Base-by-base conservation (phyloP, 1,140 invertebrate genomes). In the Cydia amplana region DNA sequence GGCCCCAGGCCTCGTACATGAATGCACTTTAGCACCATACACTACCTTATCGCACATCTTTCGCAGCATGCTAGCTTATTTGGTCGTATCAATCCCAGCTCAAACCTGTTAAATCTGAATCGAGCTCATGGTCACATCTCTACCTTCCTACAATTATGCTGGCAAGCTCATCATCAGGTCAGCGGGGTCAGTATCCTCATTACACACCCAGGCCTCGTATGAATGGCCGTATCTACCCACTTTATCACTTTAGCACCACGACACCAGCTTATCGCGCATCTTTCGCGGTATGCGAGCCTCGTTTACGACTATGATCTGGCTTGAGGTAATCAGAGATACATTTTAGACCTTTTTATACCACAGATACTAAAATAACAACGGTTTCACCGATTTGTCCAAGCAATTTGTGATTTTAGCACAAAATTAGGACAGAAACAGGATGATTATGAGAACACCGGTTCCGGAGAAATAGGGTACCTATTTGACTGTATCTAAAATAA, bases 231-330 rank as follows among this genome's bases (percentile, higher is more conserved):
- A 82, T 77, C 74, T 65, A 75, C 74, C 65, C 65, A 25, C 74
- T 87, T 86, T 76, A 90, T 90, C 87, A 87, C 82, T 70, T 74
- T 80, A 81, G 81, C 82, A 83, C 77, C 78, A 79, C 72, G 78
- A 80, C 79, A 75, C 74, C 75, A 14, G 63, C 72, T 82, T 88
- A 89, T 89, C 85, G 9, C 75, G 63, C 78, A 87, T 84, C 85
- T 82, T 73, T 74, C 65, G 49, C 75, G 75, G 80, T 46, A 83
- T 84, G 82, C 82, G 80, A 80, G 85, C 85, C 85, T 85, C 73
- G 76, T 75, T 82, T 78, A 72, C 28, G 10, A 55, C 76, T 77
- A 72, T 74, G 80, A 83, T 78, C 73, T 49, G 6, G 75, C 46
- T n/a, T 43, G 32, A 9, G 36, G 43, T 73, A 74, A 75, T 64